Base-by-base conservation (phyloP, 1,140 invertebrate genomes). In the Neuroterus valhalla region DNA sequence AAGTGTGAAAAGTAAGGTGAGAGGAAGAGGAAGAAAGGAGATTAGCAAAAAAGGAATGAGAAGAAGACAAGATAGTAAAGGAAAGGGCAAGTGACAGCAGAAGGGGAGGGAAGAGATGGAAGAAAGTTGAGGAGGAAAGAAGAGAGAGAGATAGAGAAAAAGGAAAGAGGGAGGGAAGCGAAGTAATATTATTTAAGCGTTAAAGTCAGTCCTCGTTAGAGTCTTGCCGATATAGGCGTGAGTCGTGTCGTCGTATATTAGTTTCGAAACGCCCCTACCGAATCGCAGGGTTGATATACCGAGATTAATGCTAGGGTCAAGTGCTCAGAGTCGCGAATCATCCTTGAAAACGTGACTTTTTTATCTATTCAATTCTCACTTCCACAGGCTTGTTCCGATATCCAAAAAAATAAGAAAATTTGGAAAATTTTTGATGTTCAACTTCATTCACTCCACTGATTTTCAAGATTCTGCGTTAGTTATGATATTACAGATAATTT, bases 141-240 rank as follows among this genome's bases (percentile, higher is more conserved):
- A 8, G 48, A 50, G 19, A 52, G 5, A 19, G 3, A 52, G 19
- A 52, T 21, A 3, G 19, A 23, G 50, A 26, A 52, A 48, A 17
- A 14, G 19, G 46, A 43, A 42, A 38, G 55, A 26, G 50, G 66
- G 55, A 70, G 67, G 62, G 71, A 67, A 78, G 70, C 75, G 74
- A 82, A 72, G 77, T 78, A 84, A 84, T 86, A 85, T 86, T 86
- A 86, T 86, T 86, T 86, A 85, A 86, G 84, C 84, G 84, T 86
- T 85, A 85, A 86, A 86, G 85, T 86, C 85, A 83, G 82, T 84
- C 80, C 85, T 86, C 82, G 85, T 86, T 86, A 86, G 81, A 71
- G 62, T 72, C 70, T 76, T 78, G 73, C 79, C 84, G 84, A 85
- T 86, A 85, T 82, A 86, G 85, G 85, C 85, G 85, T 85, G 84